Evolutionary conservation across 2,797 vertebrate species (phyloP), one percentile per base, ranked within the genome.

Genomic region (Mormyrops attenuatus): DNA sequence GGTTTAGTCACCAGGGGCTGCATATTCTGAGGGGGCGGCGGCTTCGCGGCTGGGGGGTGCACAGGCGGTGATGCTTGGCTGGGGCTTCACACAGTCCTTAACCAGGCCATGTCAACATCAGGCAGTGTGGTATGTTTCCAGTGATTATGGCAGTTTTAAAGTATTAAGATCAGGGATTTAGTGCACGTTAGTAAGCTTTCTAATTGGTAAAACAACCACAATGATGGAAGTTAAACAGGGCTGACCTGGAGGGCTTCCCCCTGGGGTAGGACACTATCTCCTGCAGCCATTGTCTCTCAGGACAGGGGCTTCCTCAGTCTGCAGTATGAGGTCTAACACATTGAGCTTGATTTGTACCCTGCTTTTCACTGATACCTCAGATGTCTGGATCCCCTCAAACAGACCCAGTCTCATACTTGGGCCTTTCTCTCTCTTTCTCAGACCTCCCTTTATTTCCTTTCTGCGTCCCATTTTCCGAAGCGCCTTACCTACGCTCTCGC

Each of bases 281-380:
- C 92, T 90, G 92, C 86, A 9, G 2, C 38, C 38, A 7, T 44
- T 17, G 38, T 17, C 93, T 89, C 13, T 90, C 92, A 94, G 91
- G 95, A 94, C 95, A 93, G 86, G 93, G 94, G 94, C 92, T 94
- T 94, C 95, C 94, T 88, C 88, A 92, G 96, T 94, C 93, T 88
- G 88, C 89, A 90, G 92, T 93, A 92, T 94, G 92, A 93, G 92
- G 94, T 94, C 93, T 94, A 95, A 95, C 94, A 94, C 95, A 94
- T 30, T 30, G 26, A 30, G 26, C 93, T 95, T 94, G 93, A 95
- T 95, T 96, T 95, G 93, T 92, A 94, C 94, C 93, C 92, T 93
- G 93, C 91, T 92, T 93, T 94, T 94, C 95, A 91, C 89, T 92
- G 93, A 94, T 91, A 95, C 95, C 95, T 91, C 90, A 55, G 94